These are phyloP conservation scores for Sylvia atricapilla DNA, from an alignment of 2,113 vertebrate species.

Conservation along the genomic window DNA sequence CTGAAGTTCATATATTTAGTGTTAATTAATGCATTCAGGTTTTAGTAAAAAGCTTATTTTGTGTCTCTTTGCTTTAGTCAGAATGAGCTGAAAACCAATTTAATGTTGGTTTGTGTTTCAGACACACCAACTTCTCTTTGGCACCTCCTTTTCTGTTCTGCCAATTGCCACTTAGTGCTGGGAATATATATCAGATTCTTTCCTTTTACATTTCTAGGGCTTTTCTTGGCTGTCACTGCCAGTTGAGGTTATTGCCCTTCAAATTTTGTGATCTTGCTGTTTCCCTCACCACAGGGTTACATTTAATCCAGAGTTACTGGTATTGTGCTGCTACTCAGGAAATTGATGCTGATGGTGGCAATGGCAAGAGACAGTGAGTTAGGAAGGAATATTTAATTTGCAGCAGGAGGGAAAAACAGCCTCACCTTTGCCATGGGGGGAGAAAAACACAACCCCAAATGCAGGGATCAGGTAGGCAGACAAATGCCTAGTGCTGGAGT, in stretches of 20 bases:
- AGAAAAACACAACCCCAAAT: not conserved
- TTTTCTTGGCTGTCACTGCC: not conserved
- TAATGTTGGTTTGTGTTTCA: conserved; percentile 10
- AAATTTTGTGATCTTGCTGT: not conserved
- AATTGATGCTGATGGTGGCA: not conserved
- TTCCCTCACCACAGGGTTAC: not conserved
- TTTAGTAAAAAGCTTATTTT: not conserved
- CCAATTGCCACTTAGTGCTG: conserved; percentile 18
- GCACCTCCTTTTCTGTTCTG: conserved; percentile 29
- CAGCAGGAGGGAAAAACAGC: not conserved
- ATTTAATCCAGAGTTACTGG: not conserved
- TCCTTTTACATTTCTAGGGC: not conserved
- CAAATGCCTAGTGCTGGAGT: conserved; percentile 8
- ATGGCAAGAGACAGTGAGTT: not conserved
- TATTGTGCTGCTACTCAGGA: not conserved
- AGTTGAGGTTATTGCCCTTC: not conserved
- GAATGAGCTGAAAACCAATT: not conserved
- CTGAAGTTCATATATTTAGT: not conserved
- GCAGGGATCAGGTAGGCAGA: not conserved
- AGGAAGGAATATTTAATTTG: not conserved
- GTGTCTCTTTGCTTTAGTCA: not conserved
- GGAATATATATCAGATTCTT: not conserved
- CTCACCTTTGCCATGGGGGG: not conserved
- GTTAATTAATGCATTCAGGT: not conserved
- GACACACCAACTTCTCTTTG: not conserved